Base-by-base conservation (phyloP, 2,888 invertebrate species). In the Archaeoteleia sp. region DNA sequence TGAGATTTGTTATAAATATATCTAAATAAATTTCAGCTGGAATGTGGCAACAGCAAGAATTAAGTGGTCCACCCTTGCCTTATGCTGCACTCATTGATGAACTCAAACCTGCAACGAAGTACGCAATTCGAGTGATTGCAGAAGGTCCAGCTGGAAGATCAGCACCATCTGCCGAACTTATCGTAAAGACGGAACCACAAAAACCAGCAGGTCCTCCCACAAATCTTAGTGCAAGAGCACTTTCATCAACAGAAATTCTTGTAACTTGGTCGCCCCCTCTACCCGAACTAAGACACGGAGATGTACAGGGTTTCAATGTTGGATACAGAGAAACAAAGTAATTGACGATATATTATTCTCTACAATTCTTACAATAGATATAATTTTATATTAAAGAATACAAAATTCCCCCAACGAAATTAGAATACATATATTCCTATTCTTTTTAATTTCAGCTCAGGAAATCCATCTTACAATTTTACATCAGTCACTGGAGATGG, bases 181-280 rank as follows among this genome's bases (percentile, higher is more conserved):
- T 87, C 6, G 87, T 92, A 0, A 88, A 88, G 75, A 92, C 92
- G 0, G 91, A 92, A 73, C 91, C 92, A 0, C 91, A 92, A 81
- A 86, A 91, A 65, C 92, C 92, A 0, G 91, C 91, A 0, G 92
- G 92, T 3, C 89, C 91, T 0, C 92, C 92, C 0, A 81, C 90
- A 5, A 90, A 89, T 82, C 86, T 91, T n/a, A 87, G 88, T 17
- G 91, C 91, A 0, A 87, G 91, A 40, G 90, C 93, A 0, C 86
- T 92, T 10, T 92, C 92, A 0, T 93, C 93, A 3, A 91, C 91
- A 1, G 91, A 92, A 80, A 87, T 94, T 7, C 85, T 91, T 25
- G 89, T 94, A 6, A 91, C 91, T 5, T 94, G 94, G 91, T 87
- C 90, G 70, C 91, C 93, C 0, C 94, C 94, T 0, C 76, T 90